Evolutionary conservation across 92 coral and sea anemone species (phyloP).

Genomic region (Paramuricea clavata): DNA sequence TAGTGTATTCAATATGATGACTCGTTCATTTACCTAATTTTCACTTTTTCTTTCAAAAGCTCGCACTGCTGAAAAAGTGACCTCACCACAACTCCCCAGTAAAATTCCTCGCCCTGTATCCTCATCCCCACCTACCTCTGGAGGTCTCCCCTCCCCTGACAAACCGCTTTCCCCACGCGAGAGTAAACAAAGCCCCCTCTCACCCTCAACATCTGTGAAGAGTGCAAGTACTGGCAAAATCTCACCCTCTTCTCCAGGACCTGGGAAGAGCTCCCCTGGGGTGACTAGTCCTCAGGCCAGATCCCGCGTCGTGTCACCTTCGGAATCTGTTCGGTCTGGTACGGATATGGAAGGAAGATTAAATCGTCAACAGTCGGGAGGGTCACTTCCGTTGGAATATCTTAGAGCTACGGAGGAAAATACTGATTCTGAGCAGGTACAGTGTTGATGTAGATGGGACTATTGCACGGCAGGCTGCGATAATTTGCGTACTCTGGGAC

Average conservation of each 20-base stretch:
- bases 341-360: conserved; percentile 20
- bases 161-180: background rate
- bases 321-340: conserved; percentile 44
- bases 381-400: conserved; percentile 34
- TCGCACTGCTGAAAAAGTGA: background rate
- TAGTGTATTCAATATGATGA: no score
- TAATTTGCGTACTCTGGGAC: no score
- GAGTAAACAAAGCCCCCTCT: background rate
- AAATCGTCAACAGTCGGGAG: conserved; percentile 13
- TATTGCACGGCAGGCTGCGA: background rate
- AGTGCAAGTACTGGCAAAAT: conserved; percentile 18
- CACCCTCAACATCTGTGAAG: conserved; percentile 16
- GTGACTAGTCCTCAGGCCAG: conserved; percentile 31
- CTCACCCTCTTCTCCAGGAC: background rate
- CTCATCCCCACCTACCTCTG: conserved; percentile 4
- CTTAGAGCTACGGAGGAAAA: conserved; percentile 3
- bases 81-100: background rate
- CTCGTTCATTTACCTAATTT: no score
- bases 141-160: conserved; percentile 12
- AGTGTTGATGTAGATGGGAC: background rate
- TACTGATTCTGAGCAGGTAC: conserved; percentile 37
- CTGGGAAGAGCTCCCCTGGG: background rate
- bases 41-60: conserved; percentile 11
- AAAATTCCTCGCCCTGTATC: conserved; percentile 18
- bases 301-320: conserved; percentile 37